phyloP scores from a whole-genome alignment of 2,888 invertebrate species.

The Drosophila pegasa region DNA sequence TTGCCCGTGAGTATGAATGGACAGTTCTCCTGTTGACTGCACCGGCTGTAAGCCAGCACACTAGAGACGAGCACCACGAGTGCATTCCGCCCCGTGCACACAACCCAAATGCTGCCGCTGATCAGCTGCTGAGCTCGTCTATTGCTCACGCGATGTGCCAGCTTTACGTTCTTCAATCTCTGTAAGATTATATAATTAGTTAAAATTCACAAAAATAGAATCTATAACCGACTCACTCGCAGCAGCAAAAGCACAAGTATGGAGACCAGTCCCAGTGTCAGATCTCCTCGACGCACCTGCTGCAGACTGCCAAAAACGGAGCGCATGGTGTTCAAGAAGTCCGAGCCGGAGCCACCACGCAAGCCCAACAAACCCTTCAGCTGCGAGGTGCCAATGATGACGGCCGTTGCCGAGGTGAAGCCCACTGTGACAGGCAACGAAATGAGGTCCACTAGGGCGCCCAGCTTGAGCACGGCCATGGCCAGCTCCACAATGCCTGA shows the following conservation, averaged over 20 bases:
- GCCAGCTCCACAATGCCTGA: constrained; percentile 92
- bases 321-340: constrained; percentile 90
- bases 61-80: constrained; percentile 89
- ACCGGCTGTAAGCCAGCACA: constrained; percentile 88
- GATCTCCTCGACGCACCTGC: constrained; percentile 89
- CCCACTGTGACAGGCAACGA: constrained; percentile 95
- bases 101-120: constrained; percentile 89
- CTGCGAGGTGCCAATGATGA: constrained; percentile 95
- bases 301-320: constrained; percentile 90
- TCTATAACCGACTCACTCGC: constrained; percentile 87
- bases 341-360: constrained; percentile 88
- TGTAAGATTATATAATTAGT: constrained; percentile 34
- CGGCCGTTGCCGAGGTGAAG: constrained; percentile 96
- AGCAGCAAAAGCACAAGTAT: constrained; percentile 90
- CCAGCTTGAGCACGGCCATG: constrained; percentile 93
- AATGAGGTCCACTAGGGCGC: constrained; percentile 95
- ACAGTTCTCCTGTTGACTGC: constrained; percentile 76
- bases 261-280: constrained; percentile 89
- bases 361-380: constrained; percentile 91
- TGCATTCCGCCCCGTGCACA: constrained; percentile 93
- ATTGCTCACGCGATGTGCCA: constrained; percentile 50
- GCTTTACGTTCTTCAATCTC: constrained; percentile 75
- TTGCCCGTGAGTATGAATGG: constrained; percentile 91
- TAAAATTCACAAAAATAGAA: background rate
- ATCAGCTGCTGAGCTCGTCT: constrained; percentile 82